Percentiles rank a stretch among this genome's conserved stretches.
phyloP scores from a whole-genome alignment of 2,888 invertebrate genomes.

The Tenthredo scrophulariae region DNA sequence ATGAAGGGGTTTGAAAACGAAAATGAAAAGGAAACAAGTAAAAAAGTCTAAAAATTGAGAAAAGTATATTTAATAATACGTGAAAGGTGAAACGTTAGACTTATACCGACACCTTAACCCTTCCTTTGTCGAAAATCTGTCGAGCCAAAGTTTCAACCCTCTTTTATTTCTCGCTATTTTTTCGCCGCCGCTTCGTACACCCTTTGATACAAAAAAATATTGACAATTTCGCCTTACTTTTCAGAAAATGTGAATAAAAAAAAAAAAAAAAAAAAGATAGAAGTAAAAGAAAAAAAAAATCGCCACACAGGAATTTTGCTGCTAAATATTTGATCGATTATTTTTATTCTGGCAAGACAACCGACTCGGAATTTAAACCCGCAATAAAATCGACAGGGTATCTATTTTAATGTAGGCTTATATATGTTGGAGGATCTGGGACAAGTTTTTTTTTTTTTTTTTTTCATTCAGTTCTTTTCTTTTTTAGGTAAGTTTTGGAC shows the following conservation, averaged over 20 bases:
- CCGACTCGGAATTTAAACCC: too few relatives aligned
- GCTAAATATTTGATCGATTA: too few relatives aligned
- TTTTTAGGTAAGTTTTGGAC: not conserved
- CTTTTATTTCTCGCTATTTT: not conserved
- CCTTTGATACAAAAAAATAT: not conserved
- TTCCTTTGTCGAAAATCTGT: not conserved
- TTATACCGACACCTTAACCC: not conserved
- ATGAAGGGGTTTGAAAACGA: constrained; percentile 51
- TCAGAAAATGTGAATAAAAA: not conserved
- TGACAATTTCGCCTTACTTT: not conserved
- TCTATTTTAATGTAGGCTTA: not conserved
- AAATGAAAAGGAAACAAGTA: constrained; percentile 39
- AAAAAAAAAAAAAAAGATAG: not conserved
- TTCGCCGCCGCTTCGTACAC: not conserved
- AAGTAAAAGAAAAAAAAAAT: not conserved
- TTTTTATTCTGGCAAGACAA: too few relatives aligned
- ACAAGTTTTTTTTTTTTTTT: not conserved
- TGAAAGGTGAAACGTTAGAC: not conserved
- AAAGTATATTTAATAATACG: not conserved
- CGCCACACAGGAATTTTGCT: not conserved
- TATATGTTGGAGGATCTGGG: not conserved
- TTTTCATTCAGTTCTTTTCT: not conserved
- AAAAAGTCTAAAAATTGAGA: not conserved
- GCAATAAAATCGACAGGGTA: not conserved
- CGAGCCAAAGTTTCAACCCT: not conserved